Evolutionary conservation across 2,113 vertebrate genomes (phyloP), one percentile per base, ranked within the genome.

Genomic region (Notothenia coriiceps): DNA sequence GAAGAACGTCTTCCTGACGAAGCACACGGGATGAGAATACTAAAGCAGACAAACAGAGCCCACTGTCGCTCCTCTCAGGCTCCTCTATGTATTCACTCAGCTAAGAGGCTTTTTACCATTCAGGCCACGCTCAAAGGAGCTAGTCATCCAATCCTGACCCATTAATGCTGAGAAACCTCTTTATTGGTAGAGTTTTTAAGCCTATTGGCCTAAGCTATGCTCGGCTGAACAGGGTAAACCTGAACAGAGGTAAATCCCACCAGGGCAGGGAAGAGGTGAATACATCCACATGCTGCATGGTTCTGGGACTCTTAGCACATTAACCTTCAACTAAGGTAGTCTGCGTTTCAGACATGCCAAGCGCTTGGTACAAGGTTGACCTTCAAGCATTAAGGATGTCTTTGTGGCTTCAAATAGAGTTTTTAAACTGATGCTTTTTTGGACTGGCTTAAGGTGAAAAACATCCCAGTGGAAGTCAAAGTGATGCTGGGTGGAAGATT

Each of bases 91-190:
- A 92, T 93, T 94, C 93, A 90, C 91, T 86, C 69, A 67, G 91
- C 86, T 93, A 92, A 94, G 91, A 92, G 90, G 91, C 92, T 94
- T 92, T 88, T 94, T 85, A 72, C 82, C 89, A 91, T 93, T 92
- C 91, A 92, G 88, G 80, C 89, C 92, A 91, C 92, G 90, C 90
- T 93, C 92, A 93, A 94, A 94, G 92, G 88, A 91, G 88, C 89
- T 88, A 92, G 88, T 92, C 91, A 92, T 92, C 93, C 91, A 92
- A 91, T 93, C 84, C 86, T 86, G 91, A 92, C 80, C 93, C 91
- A 94, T 93, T 92, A 92, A 92, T 86, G 89, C 89, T 74, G 88
- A 91, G 93, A 93, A 93, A 93, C 91, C 93, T 92, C 91, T 93
- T 94, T 90, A 90, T 89, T 88, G 89, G 90, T 80, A 57, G 84